phyloP scores from a whole-genome alignment of 1,140 invertebrate genomes.

The Leucophenga varia region DNA sequence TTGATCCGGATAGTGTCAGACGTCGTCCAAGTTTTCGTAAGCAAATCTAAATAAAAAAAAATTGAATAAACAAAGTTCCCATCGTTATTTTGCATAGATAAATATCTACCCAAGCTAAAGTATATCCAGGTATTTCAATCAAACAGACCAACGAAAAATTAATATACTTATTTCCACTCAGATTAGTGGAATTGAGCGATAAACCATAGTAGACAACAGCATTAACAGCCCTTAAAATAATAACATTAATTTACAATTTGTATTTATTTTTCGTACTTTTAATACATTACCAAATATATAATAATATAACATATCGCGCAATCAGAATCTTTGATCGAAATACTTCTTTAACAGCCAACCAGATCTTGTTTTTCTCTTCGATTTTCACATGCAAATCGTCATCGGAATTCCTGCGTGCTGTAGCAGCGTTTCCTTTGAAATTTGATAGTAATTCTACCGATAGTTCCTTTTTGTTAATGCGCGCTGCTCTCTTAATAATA shows the following conservation, averaged over 20 bases:
- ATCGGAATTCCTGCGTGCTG: constrained; percentile 7
- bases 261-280: too few species aligned
- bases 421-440: constrained; percentile 27
- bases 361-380: constrained; percentile 33
- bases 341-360: constrained; percentile 54
- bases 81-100: background rate
- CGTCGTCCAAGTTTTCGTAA: constrained; percentile 61
- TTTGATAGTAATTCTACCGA: constrained; percentile 56
- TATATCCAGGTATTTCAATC: constrained; percentile 65
- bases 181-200: constrained; percentile 67
- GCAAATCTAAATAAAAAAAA: constrained; percentile 39
- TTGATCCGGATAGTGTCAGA: constrained; percentile 57
- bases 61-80: background rate
- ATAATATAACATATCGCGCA: constrained; percentile 56
- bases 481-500: constrained; percentile 61
- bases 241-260: background rate
- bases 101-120: constrained; percentile 44
- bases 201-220: constrained; percentile 73
- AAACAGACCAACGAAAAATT: constrained; percentile 64
- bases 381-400: background rate
- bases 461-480: constrained; percentile 59
- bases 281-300: constrained; percentile 59
- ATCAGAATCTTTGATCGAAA: constrained; percentile 58
- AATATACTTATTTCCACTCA: constrained; percentile 67
- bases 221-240: constrained; percentile 65